Conservation (phyloP, 2,797 vertebrate species). For the Caiman crocodilus region DNA sequence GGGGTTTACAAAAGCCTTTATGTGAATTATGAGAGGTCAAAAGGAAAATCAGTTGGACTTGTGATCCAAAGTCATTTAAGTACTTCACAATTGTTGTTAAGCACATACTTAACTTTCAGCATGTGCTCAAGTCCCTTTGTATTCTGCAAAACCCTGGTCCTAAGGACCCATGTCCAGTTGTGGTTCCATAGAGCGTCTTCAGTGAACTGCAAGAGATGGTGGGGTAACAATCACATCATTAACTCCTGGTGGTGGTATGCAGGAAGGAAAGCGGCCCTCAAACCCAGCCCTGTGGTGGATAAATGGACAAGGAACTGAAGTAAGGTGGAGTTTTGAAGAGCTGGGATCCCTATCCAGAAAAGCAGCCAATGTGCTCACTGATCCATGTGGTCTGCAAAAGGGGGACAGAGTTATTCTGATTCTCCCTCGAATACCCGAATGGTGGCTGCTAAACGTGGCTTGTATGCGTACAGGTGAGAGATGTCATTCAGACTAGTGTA, state of each 20-base stretch:
- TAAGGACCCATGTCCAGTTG: not conserved
- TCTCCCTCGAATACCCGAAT: conserved; percentile 83
- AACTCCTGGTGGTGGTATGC: not conserved
- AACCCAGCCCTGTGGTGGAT: conserved; percentile 87
- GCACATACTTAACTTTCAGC: not conserved
- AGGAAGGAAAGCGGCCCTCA: conserved; percentile 71
- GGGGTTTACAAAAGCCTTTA: not conserved
- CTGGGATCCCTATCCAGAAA: conserved; percentile 81
- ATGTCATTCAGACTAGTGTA: not conserved
- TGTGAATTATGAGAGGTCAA: not conserved
- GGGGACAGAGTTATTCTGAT: conserved; percentile 82
- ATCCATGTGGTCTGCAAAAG: conserved; percentile 76
- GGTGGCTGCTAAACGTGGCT: conserved; percentile 86
- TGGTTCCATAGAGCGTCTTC: not conserved
- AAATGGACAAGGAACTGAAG: conserved; percentile 74
- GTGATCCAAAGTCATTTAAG: not conserved
- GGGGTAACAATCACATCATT: not conserved
- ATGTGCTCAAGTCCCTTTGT: no score
- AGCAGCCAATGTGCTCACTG: conserved; percentile 80
- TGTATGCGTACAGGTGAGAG: conserved; percentile 83
- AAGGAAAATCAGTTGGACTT: not conserved
- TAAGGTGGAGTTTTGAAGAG: conserved; percentile 85
- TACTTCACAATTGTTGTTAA: not conserved
- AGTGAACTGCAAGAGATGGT: not conserved
- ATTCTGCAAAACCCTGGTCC: not conserved